phyloP scores from a whole-genome alignment of 2,888 invertebrate species.

The Unio pictorum region DNA sequence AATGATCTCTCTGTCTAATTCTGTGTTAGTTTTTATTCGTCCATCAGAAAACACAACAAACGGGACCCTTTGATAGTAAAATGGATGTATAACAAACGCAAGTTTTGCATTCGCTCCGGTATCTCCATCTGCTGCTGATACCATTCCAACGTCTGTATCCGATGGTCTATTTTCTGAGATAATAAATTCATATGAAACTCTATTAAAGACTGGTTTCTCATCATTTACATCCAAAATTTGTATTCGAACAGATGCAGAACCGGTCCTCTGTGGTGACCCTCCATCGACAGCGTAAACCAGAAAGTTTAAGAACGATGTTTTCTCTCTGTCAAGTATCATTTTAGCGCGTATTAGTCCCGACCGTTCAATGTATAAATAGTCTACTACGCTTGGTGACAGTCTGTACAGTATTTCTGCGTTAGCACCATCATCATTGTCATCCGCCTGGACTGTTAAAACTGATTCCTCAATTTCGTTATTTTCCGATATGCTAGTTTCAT shows the following conservation, averaged over 20 bases:
- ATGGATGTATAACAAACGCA: slow-evolving; percentile 1
- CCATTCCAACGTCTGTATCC: slow-evolving; percentile 55
- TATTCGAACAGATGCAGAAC: slow-evolving; percentile 88
- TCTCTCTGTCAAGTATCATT: slow-evolving; percentile 33
- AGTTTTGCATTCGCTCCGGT: slow-evolving; percentile 16
- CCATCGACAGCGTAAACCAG: slow-evolving; percentile 77
- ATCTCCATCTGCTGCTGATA: slow-evolving; percentile 58
- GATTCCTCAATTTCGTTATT: slow-evolving; percentile 59
- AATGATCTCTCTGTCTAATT: slow-evolving; percentile 52
- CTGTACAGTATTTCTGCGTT: slow-evolving; percentile 40
- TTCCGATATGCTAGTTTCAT: slow-evolving; percentile 30
- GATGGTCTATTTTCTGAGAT: slow-evolving; percentile 73
- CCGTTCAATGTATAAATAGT: slow-evolving; percentile 12
- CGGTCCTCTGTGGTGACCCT: slow-evolving; percentile 88
- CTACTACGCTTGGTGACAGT: slow-evolving; percentile 78
- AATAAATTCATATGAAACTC: slow-evolving; percentile 81
- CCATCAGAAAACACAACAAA: slow-evolving; percentile 55
- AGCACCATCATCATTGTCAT: slow-evolving; percentile 77
- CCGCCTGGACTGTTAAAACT: slow-evolving; percentile 87
- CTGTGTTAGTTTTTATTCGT: slow-evolving; percentile 45
- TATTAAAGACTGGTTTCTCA: slow-evolving; percentile 93
- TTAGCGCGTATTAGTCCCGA: slow-evolving; percentile 33
- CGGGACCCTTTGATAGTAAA: slow-evolving; percentile 28
- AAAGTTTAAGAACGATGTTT: slow-evolving; percentile 8
- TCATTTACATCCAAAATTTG: slow-evolving; percentile 89